Evolutionary conservation across 1,140 invertebrate species (phyloP).

Genomic region (Idris sp.): DNA sequence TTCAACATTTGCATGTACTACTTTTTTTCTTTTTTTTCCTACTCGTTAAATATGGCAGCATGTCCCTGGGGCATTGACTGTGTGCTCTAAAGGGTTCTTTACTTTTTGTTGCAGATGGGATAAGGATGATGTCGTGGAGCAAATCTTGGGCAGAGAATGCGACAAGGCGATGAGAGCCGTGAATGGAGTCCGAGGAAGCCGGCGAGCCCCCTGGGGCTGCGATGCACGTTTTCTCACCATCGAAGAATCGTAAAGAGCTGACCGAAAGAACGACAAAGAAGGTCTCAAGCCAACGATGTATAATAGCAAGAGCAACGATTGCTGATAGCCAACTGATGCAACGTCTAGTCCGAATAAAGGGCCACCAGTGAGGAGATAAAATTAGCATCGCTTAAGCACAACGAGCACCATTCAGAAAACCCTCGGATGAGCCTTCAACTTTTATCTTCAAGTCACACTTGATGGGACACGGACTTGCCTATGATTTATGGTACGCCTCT

Average conservation of each 20-base stretch:
- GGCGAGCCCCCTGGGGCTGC: slow-evolving; percentile 76
- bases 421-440: slow-evolving; percentile 7
- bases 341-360: slow-evolving; percentile 20
- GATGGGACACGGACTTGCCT: not conserved
- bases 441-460: slow-evolving; percentile 28
- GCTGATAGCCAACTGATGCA: slow-evolving; percentile 15
- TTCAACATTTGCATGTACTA: too few relatives aligned
- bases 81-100: slow-evolving; percentile 30
- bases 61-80: slow-evolving; percentile 47
- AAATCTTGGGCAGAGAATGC: slow-evolving; percentile 57
- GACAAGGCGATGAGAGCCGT: slow-evolving; percentile 74
- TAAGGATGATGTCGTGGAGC: slow-evolving; percentile 63
- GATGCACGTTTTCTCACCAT: slow-evolving; percentile 67
- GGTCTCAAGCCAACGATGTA: slow-evolving; percentile 11
- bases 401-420: slow-evolving; percentile 26
- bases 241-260: slow-evolving; percentile 55
- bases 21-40: too few relatives aligned
- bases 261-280: slow-evolving; percentile 51
- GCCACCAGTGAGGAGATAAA: slow-evolving; percentile 23
- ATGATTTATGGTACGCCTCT: slow-evolving; percentile 38
- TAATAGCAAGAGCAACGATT: slow-evolving; percentile 28
- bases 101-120: slow-evolving; percentile 66
- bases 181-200: slow-evolving; percentile 76
- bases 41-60: slow-evolving; percentile 50
- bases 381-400: slow-evolving; percentile 35